Conservation (phyloP, 2,113 vertebrate genomes). For the Leptobrachium leishanense region DNA sequence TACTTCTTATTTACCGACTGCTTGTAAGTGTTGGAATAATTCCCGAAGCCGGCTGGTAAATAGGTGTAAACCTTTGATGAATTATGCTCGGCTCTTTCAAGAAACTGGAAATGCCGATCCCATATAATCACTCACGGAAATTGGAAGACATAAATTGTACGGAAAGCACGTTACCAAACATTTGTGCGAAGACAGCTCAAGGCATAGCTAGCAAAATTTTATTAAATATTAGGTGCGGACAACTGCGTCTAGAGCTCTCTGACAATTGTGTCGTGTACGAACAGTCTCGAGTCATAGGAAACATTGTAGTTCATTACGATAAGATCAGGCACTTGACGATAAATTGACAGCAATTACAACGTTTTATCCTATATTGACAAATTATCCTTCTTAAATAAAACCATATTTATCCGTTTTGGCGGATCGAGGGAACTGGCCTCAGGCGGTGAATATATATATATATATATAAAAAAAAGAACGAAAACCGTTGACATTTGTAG, state of each 20-base stretch:
- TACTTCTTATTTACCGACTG: constrained; percentile 23
- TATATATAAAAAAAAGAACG: not conserved
- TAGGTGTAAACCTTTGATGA: constrained; percentile 43
- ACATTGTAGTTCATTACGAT: constrained; percentile 36
- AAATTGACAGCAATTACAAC: constrained; percentile 47
- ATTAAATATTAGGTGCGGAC: constrained; percentile 49
- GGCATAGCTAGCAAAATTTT: constrained; percentile 30
- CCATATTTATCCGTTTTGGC: constrained; percentile 24
- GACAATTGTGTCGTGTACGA: constrained; percentile 32
- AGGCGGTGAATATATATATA: not conserved
- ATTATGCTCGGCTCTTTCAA: constrained; percentile 40
- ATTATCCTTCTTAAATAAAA: constrained; percentile 33
- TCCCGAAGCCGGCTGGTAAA: constrained; percentile 34
- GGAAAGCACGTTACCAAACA: constrained; percentile 39
- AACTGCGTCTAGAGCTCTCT: constrained; percentile 24
- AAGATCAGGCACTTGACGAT: constrained; percentile 35
- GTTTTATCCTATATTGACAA: constrained; percentile 40
- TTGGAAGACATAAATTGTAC: constrained; percentile 46
- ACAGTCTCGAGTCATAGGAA: constrained; percentile 22
- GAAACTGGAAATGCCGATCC: constrained; percentile 46
- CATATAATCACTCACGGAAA: constrained; percentile 45
- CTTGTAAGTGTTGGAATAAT: constrained; percentile 35
- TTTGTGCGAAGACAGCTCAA: constrained; percentile 42
- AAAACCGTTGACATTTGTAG: not conserved
- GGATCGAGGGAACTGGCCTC: constrained; percentile 10